Percentiles rank a stretch among this genome's conserved stretches.
These are phyloP conservation scores for Hippoglossus hippoglossus DNA, from an alignment of 2,797 vertebrate genomes.

Conservation along the genomic window DNA sequence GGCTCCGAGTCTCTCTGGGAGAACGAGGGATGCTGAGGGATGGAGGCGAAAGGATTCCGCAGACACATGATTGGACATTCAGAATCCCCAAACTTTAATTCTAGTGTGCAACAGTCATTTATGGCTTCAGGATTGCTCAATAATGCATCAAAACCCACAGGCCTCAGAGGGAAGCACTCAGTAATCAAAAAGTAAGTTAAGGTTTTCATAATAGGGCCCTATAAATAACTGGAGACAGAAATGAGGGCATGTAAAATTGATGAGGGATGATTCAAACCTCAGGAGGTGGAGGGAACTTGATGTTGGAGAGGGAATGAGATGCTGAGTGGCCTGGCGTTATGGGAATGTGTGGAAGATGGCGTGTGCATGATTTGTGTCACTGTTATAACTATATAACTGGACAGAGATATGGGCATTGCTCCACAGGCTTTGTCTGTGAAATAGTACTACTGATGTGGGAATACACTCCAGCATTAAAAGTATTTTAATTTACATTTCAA, in stretches of 20 bases:
- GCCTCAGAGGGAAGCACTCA: slow-evolving; percentile 69
- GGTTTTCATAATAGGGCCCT: slow-evolving; percentile 83
- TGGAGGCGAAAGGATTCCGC: slow-evolving; percentile 10
- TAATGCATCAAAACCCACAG: slow-evolving; percentile 80
- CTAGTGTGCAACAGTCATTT: slow-evolving; percentile 71
- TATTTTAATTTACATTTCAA: slow-evolving; percentile 28
- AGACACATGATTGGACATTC: slow-evolving; percentile 54
- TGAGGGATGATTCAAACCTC: slow-evolving; percentile 81
- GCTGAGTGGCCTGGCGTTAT: slow-evolving; percentile 49
- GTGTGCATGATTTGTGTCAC: slow-evolving; percentile 48
- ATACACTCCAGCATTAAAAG: slow-evolving; percentile 9
- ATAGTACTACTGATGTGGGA: slow-evolving; percentile 21
- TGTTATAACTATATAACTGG: slow-evolving; percentile 19
- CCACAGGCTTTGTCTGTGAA: slow-evolving; percentile 19
- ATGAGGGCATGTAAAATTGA: slow-evolving; percentile 83
- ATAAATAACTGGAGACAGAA: slow-evolving; percentile 84
- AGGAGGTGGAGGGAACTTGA: slow-evolving; percentile 58
- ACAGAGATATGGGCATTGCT: slow-evolving; percentile 26
- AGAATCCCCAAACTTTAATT: slow-evolving; percentile 58
- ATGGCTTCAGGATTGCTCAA: slow-evolving; percentile 76
- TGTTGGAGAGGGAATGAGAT: slow-evolving; percentile 48
- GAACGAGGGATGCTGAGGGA: slow-evolving; percentile 23
- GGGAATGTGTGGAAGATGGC: slow-evolving; percentile 37
- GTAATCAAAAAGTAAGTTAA: slow-evolving; percentile 85
- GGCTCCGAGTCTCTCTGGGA: slow-evolving; percentile 36